phyloP scores from a whole-genome alignment of 2,888 invertebrate species.

The Macrosiphum euphorbiae region DNA sequence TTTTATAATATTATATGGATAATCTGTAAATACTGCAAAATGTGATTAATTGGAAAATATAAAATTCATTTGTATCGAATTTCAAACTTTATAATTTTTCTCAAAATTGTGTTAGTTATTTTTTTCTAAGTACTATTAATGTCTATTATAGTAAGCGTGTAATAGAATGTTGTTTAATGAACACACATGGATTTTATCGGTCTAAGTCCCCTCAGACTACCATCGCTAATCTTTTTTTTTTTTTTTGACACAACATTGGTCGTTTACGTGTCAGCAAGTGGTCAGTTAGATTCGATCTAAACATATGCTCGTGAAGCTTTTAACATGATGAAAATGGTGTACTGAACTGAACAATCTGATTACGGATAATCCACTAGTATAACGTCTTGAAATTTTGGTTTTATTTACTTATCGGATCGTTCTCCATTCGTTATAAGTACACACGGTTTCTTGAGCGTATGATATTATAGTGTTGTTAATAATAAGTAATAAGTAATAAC shows the following conservation, averaged over 20 bases:
- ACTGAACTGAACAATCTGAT: slow-evolving; percentile 28
- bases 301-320: slow-evolving; percentile 6
- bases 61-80: neutral
- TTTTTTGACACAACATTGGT: neutral
- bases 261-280: slow-evolving; percentile 23
- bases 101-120: neutral
- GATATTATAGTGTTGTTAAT: neutral
- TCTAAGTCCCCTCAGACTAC: neutral
- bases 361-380: neutral
- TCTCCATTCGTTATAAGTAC: neutral
- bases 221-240: neutral
- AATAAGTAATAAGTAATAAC: neutral
- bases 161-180: neutral
- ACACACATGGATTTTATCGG: neutral
- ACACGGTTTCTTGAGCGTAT: neutral
- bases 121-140: neutral
- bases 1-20: neutral
- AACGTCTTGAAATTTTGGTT: neutral
- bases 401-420: neutral
- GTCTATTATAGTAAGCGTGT: too few relatives aligned
- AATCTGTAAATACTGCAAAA: neutral
- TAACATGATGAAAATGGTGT: slow-evolving; percentile 2
- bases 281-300: slow-evolving; percentile 1
- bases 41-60: neutral
- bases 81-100: neutral